Percentiles rank a stretch among this genome's conserved stretches.
Evolutionary conservation across 2,797 vertebrate species (phyloP).

Genomic region (Emydoidea blandingii): DNA sequence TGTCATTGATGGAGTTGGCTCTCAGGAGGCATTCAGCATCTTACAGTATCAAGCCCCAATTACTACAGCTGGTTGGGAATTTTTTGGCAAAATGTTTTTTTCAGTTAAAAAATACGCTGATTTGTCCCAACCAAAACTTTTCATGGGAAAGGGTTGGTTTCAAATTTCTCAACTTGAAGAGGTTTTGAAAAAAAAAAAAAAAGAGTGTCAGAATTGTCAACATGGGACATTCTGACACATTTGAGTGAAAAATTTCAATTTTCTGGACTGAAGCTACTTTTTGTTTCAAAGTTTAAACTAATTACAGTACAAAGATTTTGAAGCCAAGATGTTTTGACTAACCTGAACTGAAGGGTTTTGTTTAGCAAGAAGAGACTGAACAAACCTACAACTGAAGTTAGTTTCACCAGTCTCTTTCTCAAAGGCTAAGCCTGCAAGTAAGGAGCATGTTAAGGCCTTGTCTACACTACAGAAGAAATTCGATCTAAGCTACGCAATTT

Average conservation of each 20-base stretch:
- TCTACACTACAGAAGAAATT: too few relatives aligned
- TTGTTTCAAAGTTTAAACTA: not conserved
- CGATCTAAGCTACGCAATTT: too few relatives aligned
- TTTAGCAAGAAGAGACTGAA: not conserved
- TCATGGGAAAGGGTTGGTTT: not conserved
- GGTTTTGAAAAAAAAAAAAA: not conserved
- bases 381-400: not conserved
- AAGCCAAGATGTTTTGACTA: not conserved
- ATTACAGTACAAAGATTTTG: too few relatives aligned
- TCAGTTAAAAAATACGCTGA: too few relatives aligned
- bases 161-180: not conserved
- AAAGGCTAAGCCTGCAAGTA: not conserved
- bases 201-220: not conserved
- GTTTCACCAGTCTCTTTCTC: not conserved
- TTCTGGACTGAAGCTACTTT: not conserved
- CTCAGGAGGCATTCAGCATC: not conserved
- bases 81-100: not conserved
- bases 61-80: not conserved
- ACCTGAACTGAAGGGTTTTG: not conserved
- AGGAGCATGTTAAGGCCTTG: too few relatives aligned
- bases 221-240: not conserved
- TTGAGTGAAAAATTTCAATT: not conserved
- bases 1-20: not conserved
- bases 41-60: not conserved
- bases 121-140: not conserved